Conservation (phyloP, 2,888 invertebrate genomes). For the Enoplolaimus lenunculus region DNA sequence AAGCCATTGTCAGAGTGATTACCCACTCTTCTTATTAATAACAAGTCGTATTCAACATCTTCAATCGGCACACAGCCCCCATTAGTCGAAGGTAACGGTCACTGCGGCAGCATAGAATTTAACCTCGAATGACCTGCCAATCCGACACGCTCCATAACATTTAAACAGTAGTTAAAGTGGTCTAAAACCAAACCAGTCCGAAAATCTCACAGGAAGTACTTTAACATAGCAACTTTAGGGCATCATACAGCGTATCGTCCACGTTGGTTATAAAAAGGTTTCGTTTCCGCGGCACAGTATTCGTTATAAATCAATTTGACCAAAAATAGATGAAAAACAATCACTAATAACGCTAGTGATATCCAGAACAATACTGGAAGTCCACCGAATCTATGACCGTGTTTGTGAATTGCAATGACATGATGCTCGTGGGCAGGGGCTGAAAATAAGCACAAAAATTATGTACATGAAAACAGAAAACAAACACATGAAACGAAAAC, state of each 20-base stretch:
- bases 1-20: too few relatives aligned
- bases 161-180: too few relatives aligned
- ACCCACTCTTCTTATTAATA: too few relatives aligned
- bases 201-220: too few relatives aligned
- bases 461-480: neutral
- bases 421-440: conserved; percentile 81
- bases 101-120: too few relatives aligned
- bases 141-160: too few relatives aligned
- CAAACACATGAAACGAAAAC: neutral
- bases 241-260: conserved; percentile 20
- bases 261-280: neutral
- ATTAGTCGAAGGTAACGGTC: too few relatives aligned
- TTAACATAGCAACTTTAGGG: too few relatives aligned
- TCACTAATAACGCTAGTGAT: conserved; percentile 67
- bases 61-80: too few relatives aligned
- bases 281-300: conserved; percentile 53
- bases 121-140: too few relatives aligned
- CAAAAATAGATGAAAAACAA: conserved; percentile 79
- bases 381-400: conserved; percentile 75
- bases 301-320: conserved; percentile 79
- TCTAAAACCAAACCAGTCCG: too few relatives aligned
- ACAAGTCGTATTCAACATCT: too few relatives aligned
- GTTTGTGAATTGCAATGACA: conserved; percentile 72
- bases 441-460: conserved; percentile 37
- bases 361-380: conserved; percentile 82